Evolutionary conservation across 2,888 invertebrate species (phyloP).

Genomic region (Noctua comes): DNA sequence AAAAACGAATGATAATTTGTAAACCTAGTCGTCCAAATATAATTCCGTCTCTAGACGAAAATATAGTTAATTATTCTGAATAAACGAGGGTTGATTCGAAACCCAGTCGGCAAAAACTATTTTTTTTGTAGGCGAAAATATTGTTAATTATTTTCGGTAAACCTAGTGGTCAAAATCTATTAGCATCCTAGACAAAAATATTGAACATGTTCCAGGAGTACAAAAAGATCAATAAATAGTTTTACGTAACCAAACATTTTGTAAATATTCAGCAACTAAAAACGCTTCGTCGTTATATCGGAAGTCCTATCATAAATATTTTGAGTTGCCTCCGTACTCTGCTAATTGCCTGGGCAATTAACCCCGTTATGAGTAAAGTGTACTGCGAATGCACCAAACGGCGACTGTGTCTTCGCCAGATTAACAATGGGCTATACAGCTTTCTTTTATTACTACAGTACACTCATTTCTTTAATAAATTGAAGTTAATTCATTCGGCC

Average conservation of each 20-base stretch:
- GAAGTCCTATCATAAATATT: slow-evolving; percentile 73
- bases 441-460: slow-evolving; percentile 63
- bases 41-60: background rate
- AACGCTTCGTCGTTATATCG: slow-evolving; percentile 43
- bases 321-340: slow-evolving; percentile 70
- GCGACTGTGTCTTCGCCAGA: slow-evolving; percentile 60
- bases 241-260: background rate
- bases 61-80: background rate
- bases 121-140: background rate
- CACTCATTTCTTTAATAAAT: slow-evolving; percentile 64
- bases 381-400: slow-evolving; percentile 71
- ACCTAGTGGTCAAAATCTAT: background rate
- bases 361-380: slow-evolving; percentile 72
- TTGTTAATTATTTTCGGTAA: background rate
- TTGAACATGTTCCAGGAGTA: background rate
- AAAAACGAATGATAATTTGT: background rate
- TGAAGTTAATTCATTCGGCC: slow-evolving; percentile 52
- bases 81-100: background rate
- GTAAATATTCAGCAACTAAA: slow-evolving; percentile 21
- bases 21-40: background rate
- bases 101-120: background rate
- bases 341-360: slow-evolving; percentile 83
- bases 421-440: slow-evolving; percentile 72
- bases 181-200: background rate
- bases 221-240: background rate